Percentiles rank a stretch among this genome's conserved stretches.
Evolutionary conservation across 2,888 invertebrate genomes (phyloP).

Genomic region (Drosophila putrida): DNA sequence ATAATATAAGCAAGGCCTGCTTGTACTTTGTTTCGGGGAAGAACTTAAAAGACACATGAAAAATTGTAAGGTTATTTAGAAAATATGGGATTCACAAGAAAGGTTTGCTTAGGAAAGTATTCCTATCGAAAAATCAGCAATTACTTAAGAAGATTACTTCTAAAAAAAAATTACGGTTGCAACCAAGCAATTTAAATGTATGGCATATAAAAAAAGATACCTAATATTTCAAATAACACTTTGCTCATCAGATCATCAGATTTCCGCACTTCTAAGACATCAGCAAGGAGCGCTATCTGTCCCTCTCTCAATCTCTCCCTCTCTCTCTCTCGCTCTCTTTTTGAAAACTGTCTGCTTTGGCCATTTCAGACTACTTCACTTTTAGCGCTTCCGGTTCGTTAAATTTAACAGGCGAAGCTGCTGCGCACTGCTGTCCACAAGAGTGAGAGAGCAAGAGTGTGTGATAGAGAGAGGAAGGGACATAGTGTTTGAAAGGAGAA

Average conservation of each 20-base stretch:
- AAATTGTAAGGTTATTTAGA: neutral
- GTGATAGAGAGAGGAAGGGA: neutral
- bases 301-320: neutral
- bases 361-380: slow-evolving; percentile 54
- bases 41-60: too few relatives aligned
- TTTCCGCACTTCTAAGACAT: slow-evolving; percentile 36
- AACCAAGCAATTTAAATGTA: slow-evolving; percentile 8
- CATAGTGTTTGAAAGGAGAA: neutral
- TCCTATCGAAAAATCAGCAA: neutral
- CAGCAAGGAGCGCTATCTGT: slow-evolving; percentile 13
- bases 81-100: neutral
- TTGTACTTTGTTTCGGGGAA: too few relatives aligned
- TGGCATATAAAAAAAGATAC: slow-evolving; percentile 11
- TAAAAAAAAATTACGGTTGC: neutral
- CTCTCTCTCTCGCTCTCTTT: neutral
- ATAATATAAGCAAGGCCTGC: too few relatives aligned
- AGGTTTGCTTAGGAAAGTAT: too few relatives aligned
- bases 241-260: slow-evolving; percentile 42
- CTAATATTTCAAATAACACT: slow-evolving; percentile 32
- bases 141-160: neutral
- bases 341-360: slow-evolving; percentile 19
- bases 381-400: slow-evolving; percentile 79
- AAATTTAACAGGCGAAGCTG: slow-evolving; percentile 60
- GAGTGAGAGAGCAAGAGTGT: neutral
- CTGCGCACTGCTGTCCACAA: slow-evolving; percentile 42